Evolutionary conservation across 2,113 vertebrate species (phyloP), one percentile per base, ranked within the genome.

Genomic region (Podarcis raffonei): DNA sequence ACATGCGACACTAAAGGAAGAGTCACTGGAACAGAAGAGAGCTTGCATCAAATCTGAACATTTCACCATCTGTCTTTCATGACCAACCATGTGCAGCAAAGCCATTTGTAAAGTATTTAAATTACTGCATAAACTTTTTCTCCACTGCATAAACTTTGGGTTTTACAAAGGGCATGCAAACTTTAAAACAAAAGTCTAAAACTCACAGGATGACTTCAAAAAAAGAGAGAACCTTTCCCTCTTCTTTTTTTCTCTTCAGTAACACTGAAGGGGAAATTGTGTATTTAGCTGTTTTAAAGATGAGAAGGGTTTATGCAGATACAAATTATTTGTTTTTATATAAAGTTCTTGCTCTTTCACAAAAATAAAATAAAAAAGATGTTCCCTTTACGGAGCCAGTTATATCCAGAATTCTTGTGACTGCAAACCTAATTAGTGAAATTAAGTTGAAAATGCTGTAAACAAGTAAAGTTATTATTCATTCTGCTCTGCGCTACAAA

Each of bases 391-490:
- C 8, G 18, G 4, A 81, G 87, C 25, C 71, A 35, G 42, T 90
- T 5, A 71, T 82, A 87, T 53, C 53, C 83, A 48, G 42, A 15
- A 85, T 94, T 92, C 85, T 86, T 92, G 35, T 89, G 85, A 94
- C 91, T 90, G 93, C 91, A 96, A 94, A 96, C 96, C 94, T 97
- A 96, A 97, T 97, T 97, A 96, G 94, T 95, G 93, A 96, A 96
- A 95, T 97, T 96, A 96, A 94, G 91, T 96, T 96, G 95, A 95
- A 96, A 95, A 94, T 2, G 87, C 92, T 96, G 93, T 96, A 96
- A 97, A 96, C 95, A 97, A 96, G 92, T 90, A 84, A 95, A 96
- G 95, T 95, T 97, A 96, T 97, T 97, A 97, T 95, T 97, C 95
- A 97, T 96, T 97, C 95, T 9, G 85, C 87, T 39, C 93, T 1